These are phyloP conservation scores for Leptocoma aspasia DNA, from an alignment of 2,113 vertebrate genomes.

Conservation along the genomic window DNA sequence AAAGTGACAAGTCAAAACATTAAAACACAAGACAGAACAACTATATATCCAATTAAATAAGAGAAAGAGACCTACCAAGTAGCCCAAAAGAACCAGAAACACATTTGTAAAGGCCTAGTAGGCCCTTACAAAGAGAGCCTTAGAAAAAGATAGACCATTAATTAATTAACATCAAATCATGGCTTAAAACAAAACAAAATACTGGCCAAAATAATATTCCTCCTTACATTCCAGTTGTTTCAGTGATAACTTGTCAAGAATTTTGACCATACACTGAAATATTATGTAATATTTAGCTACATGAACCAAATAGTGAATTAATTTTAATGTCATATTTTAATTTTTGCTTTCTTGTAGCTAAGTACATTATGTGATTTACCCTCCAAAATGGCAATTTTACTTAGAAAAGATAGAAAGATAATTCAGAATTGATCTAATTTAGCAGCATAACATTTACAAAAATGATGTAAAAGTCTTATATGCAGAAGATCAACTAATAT, in stretches of 20 bases:
- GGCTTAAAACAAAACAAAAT: neutral
- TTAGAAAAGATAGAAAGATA: neutral
- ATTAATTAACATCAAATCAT: neutral
- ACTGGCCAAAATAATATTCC: neutral
- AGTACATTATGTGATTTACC: accelerated
- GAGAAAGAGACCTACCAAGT: neutral
- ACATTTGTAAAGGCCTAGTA: neutral
- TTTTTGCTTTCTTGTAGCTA: neutral
- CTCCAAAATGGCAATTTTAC: neutral
- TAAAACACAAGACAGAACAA: neutral
- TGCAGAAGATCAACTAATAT: neutral
- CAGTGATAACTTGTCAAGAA: neutral
- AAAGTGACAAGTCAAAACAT: slow-evolving; percentile 22
- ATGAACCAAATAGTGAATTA: neutral
- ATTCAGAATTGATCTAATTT: neutral
- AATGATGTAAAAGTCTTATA: neutral
- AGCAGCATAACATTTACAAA: neutral
- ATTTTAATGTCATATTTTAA: neutral
- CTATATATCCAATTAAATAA: neutral
- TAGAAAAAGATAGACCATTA: neutral
- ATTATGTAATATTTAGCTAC: neutral
- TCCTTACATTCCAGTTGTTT: neutral
- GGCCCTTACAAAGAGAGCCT: neutral
- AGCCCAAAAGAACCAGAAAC: neutral
- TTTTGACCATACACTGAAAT: neutral